Evolutionary conservation across 2,797 vertebrate genomes (phyloP), one percentile per base, ranked within the genome.

Genomic region (Pangasius larnaudii): DNA sequence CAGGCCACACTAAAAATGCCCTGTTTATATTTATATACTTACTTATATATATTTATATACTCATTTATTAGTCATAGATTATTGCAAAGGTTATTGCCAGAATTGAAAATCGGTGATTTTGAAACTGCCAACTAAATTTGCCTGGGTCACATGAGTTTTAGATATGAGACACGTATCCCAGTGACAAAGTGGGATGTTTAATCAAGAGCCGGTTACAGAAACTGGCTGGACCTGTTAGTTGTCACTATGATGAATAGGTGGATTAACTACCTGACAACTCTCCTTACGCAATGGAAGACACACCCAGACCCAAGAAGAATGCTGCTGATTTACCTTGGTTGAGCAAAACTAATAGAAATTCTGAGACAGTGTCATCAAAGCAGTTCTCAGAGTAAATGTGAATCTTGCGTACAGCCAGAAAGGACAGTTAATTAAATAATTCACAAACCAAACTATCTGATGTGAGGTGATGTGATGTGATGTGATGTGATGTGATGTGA

Each of bases 161-260:
- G 36, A 75, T 36, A 77, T 53, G 61, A 88, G 63, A 74, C 87
- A 84, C 65, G 65, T 74, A 74, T 85, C 53, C 30, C 77, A 80
- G 65, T 69, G 14, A 86, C 71, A 88, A 16, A 85, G 81, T 78
- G 74, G 39, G 88, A 80, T 69, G 58, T 84, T 85, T 90, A 51
- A 83, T 87, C 67, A 87, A 82, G 61, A 85, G 14, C 78, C 5
- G 63, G 36, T 53, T 67, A 59, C 33, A 85, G 63, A 91, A 92
- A 92, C 90, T 87, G 86, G 91, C 82, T 77, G 19, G 83, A 88
- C 90, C 82, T 90, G 90, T 89, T 89, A 24, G 85, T 82, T 89
- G 91, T 89, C 86, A 88, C 11, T 46, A 14, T 81, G 81, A 88
- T 87, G 84, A 82, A 86, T 84, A 5, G 30, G 42, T 83, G 61